phyloP scores from a whole-genome alignment of 2,888 invertebrate genomes.

The Nomada hirtipes region DNA sequence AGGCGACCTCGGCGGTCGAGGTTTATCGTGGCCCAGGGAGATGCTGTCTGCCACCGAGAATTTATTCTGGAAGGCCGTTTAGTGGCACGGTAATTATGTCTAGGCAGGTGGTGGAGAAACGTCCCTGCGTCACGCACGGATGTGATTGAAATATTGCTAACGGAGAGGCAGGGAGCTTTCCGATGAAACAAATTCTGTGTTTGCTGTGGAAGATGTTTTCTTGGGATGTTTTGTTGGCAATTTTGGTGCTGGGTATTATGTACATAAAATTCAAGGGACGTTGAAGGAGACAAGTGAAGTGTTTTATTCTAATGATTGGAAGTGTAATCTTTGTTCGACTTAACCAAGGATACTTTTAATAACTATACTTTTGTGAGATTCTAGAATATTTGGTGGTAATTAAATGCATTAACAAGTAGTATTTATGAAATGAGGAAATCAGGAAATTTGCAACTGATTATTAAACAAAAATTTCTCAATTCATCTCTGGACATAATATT shows the following conservation, averaged over 20 bases:
- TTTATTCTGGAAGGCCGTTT: slow-evolving; percentile 46
- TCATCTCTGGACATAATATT: not conserved
- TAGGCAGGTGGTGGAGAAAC: not conserved
- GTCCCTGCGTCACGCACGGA: slow-evolving; percentile 12
- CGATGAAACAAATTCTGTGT: not conserved
- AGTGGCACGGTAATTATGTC: slow-evolving; percentile 39
- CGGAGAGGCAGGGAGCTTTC: not conserved
- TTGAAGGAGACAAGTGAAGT: not conserved
- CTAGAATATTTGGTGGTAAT: too few species aligned
- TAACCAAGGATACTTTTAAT: too few species aligned
- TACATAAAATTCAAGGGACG: not conserved
- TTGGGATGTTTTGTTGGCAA: not conserved
- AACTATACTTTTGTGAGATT: too few species aligned
- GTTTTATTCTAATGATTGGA: not conserved
- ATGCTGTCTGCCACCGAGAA: slow-evolving; percentile 31
- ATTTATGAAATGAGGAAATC: too few species aligned
- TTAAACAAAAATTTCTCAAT: too few species aligned
- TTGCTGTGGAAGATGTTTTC: not conserved
- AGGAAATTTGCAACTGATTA: too few species aligned
- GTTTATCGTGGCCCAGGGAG: slow-evolving; percentile 55
- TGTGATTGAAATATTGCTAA: slow-evolving; percentile 2
- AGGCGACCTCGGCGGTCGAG: slow-evolving; percentile 22
- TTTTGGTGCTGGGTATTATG: not conserved
- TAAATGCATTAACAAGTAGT: too few species aligned
- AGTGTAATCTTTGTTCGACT: too few species aligned